These are phyloP conservation scores for Macrotrachela quadricornifera DNA, from an alignment of 1,140 invertebrate species.

Conservation along the genomic window DNA sequence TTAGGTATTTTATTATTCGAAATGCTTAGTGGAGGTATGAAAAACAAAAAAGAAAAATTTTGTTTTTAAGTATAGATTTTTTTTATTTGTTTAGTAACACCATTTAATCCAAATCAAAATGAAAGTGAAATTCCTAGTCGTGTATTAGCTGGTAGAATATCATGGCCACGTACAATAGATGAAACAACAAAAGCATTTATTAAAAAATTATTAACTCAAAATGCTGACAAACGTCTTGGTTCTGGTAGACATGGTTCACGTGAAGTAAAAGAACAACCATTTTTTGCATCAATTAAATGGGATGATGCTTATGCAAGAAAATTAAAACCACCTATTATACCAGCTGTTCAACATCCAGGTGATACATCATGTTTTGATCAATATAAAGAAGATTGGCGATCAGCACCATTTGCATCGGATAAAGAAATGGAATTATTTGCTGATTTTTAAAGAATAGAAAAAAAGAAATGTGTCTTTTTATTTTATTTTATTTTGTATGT, in stretches of 20 bases:
- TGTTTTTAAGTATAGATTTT: too few species aligned
- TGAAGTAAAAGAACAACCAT: conserved; percentile 8
- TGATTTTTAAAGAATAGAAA: too few species aligned
- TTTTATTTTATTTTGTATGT: too few species aligned
- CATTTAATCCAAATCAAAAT: conserved; percentile 81
- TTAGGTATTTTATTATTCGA: conserved; percentile 83
- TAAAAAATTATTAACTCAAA: conserved; percentile 1
- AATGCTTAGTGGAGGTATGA: conserved; percentile 45
- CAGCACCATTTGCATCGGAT: too few species aligned
- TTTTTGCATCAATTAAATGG: conserved; percentile 2
- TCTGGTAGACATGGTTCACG: conserved; percentile 2
- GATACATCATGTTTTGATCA: conserved; percentile 7
- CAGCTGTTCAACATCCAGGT: conserved; percentile 1
- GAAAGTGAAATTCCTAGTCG: conserved; percentile 58
- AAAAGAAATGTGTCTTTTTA: too few species aligned
- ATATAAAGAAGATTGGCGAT: neutral
- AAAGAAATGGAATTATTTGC: too few species aligned
- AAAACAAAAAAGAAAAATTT: neutral
- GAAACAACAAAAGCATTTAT: conserved; percentile 48
- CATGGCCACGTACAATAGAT: conserved; percentile 74
- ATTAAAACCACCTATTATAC: conserved; percentile 5
- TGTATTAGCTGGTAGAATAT: conserved; percentile 56
- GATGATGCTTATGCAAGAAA: neutral
- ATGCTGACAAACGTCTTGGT: conserved; percentile 4
- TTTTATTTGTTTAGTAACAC: conserved; percentile 45